Base-by-base conservation (phyloP, 1,140 invertebrate genomes). In the Octopus bimaculoides region DNA sequence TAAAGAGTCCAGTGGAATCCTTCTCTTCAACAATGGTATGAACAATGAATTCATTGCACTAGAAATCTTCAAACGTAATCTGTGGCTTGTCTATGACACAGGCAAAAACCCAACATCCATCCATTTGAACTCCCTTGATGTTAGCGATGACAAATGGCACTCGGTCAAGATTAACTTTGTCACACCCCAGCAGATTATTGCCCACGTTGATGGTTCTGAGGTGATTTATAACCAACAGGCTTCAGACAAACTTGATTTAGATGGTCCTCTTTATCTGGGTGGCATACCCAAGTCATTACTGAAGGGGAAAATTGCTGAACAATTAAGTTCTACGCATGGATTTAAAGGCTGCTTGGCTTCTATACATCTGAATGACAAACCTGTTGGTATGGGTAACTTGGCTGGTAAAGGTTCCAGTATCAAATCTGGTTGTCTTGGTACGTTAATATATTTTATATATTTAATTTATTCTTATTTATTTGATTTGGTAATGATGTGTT, bases 71-170 rank as follows among this genome's bases (percentile, higher is more conserved):
- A 92, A 94, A 76, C 93, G 93, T 4, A 91, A 93, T 12, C 89
- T 98, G 0, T 92, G 94, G 80, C 97, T 99, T 89, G 94, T 94
- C 20, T 98, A 96, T 87, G 96, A 95, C 2, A 90, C 98, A 0
- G 97, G 97, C 0, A 94, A 78, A 80, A 83, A 66, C 93, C 96
- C 0, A 90, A 90, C 81, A 17, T 54, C 56, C 78, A 78, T 5
- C 80, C 85, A 78, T 89, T 92, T n/a, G 91, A 94, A 56, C 92
- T 93, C 5, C 92, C 92, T 0, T 93, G 6, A 69, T 54, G 92
- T 98, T 0, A 94, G 95, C 12, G 96, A 99, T 88, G 97, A 97
- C 0, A 89, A 93, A n/a, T 99, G 98, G 98, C 98, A 99, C 90
- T 93, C 93, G 7, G 95, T 98, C 0, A 92, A 93, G 78, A 92